Evolutionary conservation across 1,140 invertebrate species (phyloP).

Genomic region (Cryptotermes secundus): DNA sequence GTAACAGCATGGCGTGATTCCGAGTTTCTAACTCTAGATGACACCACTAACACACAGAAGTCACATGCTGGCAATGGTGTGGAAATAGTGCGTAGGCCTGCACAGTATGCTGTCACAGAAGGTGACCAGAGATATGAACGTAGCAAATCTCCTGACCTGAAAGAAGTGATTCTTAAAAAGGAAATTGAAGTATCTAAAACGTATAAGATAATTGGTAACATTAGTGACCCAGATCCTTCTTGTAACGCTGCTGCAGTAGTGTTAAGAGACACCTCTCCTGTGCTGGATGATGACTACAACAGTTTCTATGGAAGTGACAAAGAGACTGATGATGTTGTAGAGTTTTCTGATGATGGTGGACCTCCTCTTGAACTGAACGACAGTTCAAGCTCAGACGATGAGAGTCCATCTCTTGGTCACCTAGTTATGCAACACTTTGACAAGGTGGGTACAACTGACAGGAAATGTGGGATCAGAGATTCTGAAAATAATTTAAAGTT

Average conservation of each 20-base stretch:
- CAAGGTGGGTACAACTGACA: constrained; percentile 31
- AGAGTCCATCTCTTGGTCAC: constrained; percentile 35
- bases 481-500: not conserved
- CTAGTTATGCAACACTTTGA: constrained; percentile 31
- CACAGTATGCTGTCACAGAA: not conserved
- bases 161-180: constrained; percentile 42
- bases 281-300: constrained; percentile 47
- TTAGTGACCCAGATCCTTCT: constrained; percentile 28
- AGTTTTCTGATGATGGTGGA: constrained; percentile 67
- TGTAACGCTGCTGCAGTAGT: constrained; percentile 8
- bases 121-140: not conserved
- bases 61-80: not conserved
- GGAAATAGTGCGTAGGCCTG: not conserved
- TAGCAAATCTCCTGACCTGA: constrained; percentile 16
- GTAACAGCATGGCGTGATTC: constrained; percentile 43
- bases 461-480: not conserved
- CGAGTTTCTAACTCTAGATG: constrained; percentile 36
- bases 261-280: not conserved
- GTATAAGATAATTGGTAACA: constrained; percentile 41
- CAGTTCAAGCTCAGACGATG: constrained; percentile 40
- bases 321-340: constrained; percentile 63
- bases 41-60: not conserved
- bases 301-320: constrained; percentile 66
- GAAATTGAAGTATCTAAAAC: constrained; percentile 43
- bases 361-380: constrained; percentile 31